phyloP scores from a whole-genome alignment of 1,140 invertebrate genomes.

The Microvelia longipes region DNA sequence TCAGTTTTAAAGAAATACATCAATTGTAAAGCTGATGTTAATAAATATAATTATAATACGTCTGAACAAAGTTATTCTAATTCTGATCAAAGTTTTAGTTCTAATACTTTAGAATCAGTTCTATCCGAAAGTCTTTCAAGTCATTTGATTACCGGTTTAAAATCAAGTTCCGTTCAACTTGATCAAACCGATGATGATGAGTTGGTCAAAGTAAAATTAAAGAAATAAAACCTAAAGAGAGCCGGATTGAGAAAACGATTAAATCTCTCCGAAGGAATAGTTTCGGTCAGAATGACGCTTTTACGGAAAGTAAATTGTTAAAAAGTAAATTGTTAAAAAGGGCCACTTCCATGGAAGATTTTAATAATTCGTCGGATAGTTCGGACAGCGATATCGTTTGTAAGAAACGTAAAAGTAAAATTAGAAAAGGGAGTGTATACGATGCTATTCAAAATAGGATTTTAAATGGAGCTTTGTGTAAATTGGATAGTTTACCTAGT shows the following conservation, averaged over 20 bases:
- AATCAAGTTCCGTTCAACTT: not conserved
- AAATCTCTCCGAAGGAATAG: constrained; percentile 11
- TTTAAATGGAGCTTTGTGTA: constrained; percentile 4
- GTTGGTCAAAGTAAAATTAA: constrained; percentile 5
- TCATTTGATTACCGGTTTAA: not conserved
- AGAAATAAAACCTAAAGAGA: constrained; percentile 9
- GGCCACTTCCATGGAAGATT: constrained; percentile 12
- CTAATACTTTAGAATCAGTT: too few relatives aligned
- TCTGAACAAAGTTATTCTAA: too few relatives aligned
- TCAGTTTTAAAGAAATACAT: too few relatives aligned
- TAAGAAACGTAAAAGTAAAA: constrained; percentile 2
- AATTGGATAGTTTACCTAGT: constrained; percentile 1
- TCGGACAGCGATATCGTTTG: constrained; percentile 7
- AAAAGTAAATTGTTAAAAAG: constrained; percentile 13
- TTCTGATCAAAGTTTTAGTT: too few relatives aligned
- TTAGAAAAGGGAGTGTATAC: constrained; percentile 6
- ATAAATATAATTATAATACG: too few relatives aligned
- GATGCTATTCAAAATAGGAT: not conserved
- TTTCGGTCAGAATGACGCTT: constrained; percentile 6
- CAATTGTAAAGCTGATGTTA: too few relatives aligned
- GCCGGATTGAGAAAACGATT: constrained; percentile 13
- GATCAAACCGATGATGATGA: not conserved
- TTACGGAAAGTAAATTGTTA: constrained; percentile 11
- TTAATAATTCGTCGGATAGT: constrained; percentile 3
- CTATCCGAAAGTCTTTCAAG: not conserved